These are phyloP conservation scores for Andrena fulva DNA, from an alignment of 2,888 invertebrate genomes.

Conservation along the genomic window DNA sequence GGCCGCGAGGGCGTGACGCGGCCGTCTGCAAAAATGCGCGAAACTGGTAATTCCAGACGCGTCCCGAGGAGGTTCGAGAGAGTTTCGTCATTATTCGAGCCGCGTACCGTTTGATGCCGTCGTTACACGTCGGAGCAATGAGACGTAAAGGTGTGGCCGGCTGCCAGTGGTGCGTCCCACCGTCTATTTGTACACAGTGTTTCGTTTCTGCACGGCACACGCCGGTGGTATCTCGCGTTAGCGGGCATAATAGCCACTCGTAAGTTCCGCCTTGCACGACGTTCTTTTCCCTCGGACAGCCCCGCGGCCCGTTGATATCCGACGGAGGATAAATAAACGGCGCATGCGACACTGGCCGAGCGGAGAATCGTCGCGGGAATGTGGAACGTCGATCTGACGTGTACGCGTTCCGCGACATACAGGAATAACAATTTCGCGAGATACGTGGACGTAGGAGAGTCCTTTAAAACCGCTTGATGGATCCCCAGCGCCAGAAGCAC, in stretches of 20 bases:
- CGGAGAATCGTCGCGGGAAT: constrained; percentile 22
- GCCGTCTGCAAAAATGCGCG: constrained; percentile 55
- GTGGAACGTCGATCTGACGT: not conserved
- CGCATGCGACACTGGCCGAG: not conserved
- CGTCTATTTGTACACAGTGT: constrained; percentile 56
- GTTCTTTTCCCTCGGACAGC: constrained; percentile 6
- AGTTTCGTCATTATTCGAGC: constrained; percentile 63
- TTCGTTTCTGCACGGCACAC: constrained; percentile 40
- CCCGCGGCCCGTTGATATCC: constrained; percentile 6
- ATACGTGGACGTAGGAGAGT: not conserved
- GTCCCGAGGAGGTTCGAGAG: constrained; percentile 29
- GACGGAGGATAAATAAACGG: constrained; percentile 13
- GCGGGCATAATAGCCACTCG: constrained; percentile 33
- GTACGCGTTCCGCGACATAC: not conserved
- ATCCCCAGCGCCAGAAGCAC: not conserved
- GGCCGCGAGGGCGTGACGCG: constrained; percentile 28
- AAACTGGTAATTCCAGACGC: constrained; percentile 53
- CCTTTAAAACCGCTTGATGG: constrained; percentile 1
- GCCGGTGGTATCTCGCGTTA: constrained; percentile 37
- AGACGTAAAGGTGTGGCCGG: constrained; percentile 64
- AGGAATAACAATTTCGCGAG: constrained; percentile 30
- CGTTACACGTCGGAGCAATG: constrained; percentile 63
- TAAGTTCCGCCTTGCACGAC: constrained; percentile 29
- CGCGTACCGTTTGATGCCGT: constrained; percentile 64
- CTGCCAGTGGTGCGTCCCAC: constrained; percentile 53